Evolutionary conservation across 2,113 vertebrate species (phyloP).

Genomic region (Forbesichthys papilliferus): DNA sequence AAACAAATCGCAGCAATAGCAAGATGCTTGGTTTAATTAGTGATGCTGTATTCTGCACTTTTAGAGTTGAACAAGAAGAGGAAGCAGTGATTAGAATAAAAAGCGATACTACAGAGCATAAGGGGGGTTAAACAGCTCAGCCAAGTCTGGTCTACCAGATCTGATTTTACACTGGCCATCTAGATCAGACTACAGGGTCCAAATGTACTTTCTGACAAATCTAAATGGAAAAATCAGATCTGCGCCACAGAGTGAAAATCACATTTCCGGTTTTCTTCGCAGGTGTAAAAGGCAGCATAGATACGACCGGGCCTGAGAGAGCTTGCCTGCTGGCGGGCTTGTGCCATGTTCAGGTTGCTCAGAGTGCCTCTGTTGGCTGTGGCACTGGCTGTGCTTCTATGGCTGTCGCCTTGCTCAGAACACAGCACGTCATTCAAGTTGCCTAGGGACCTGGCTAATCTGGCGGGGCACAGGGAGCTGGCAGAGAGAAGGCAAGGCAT

Average conservation of each 20-base stretch:
- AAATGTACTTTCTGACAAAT: not conserved
- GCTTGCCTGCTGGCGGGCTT: slow-evolving; percentile 67
- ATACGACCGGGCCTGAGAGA: slow-evolving; percentile 39
- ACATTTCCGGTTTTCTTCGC: not conserved
- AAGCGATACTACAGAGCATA: slow-evolving; percentile 9
- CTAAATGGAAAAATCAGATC: not conserved
- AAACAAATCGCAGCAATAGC: too few species aligned
- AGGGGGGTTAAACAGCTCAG: slow-evolving; percentile 23
- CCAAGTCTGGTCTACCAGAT: slow-evolving; percentile 14
- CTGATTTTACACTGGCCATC: not conserved
- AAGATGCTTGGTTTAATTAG: not conserved
- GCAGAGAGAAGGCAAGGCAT: slow-evolving; percentile 68
- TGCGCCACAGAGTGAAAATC: slow-evolving; percentile 1
- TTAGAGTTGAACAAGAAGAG: not conserved
- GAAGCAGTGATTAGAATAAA: slow-evolving; percentile 2
- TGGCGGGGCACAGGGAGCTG: slow-evolving; percentile 74
- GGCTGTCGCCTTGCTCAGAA: slow-evolving; percentile 66
- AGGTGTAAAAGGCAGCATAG: slow-evolving; percentile 37
- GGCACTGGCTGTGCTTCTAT: slow-evolving; percentile 58
- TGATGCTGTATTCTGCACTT: not conserved
- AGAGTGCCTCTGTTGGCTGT: slow-evolving; percentile 55
- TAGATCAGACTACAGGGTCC: too few species aligned
- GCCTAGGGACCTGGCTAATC: slow-evolving; percentile 75
- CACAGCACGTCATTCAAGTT: slow-evolving; percentile 72
- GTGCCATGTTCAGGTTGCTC: slow-evolving; percentile 71